These are phyloP conservation scores for Sminthurides aquaticus DNA, from an alignment of 2,888 invertebrate species.

Conservation along the genomic window DNA sequence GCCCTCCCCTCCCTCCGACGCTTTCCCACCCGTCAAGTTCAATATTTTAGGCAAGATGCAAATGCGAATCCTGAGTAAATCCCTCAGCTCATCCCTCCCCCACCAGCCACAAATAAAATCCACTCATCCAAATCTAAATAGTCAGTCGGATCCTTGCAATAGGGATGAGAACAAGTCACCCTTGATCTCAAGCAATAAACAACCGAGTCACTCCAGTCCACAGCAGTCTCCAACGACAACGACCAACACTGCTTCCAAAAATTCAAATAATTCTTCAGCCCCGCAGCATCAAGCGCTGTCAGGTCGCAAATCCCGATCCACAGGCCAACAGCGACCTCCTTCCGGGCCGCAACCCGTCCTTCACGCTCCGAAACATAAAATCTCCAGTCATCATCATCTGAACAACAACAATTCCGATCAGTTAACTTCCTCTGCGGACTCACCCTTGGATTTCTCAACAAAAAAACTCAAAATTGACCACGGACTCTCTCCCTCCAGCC, in stretches of 20 bases:
- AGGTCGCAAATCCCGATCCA: not conserved
- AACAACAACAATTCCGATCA: not conserved
- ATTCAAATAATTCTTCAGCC: not conserved
- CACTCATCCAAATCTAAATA: conserved; percentile 5
- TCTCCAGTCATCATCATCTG: not conserved
- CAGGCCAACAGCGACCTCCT: not conserved
- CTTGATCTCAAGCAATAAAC: not conserved
- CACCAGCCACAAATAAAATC: conserved; percentile 2
- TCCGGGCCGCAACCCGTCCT: too few species aligned
- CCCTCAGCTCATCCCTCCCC: conserved; percentile 11
- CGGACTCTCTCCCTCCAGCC: conserved; percentile 28
- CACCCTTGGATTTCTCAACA: conserved; percentile 44
- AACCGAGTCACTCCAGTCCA: not conserved
- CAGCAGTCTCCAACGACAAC: not conserved
- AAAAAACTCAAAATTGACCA: conserved; percentile 33
- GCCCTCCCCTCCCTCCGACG: not conserved
- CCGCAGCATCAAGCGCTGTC: too few species aligned
- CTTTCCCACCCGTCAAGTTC: conserved; percentile 29
- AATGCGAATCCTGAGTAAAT: conserved; percentile 19
- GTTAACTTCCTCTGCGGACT: conserved; percentile 24
- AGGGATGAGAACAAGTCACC: not conserved
- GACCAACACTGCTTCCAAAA: not conserved
- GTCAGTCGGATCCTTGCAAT: not conserved
- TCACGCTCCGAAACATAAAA: not conserved
- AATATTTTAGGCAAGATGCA: conserved; percentile 38